Percentiles rank a stretch among this genome's conserved stretches.
phyloP scores from a whole-genome alignment of 2,797 vertebrate species.

The Lutjanus campechanus region DNA sequence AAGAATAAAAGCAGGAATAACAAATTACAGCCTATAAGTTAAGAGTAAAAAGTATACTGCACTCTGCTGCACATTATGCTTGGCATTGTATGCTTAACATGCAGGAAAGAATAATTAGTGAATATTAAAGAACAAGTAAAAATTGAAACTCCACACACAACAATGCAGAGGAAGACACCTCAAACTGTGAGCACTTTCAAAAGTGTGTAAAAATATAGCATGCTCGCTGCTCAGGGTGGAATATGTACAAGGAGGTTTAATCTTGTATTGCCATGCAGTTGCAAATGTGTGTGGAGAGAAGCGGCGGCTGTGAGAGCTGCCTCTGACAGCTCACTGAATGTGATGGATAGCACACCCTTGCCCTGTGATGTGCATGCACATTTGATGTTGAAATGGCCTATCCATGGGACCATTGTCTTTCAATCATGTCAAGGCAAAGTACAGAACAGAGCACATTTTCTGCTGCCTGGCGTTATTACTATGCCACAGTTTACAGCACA shows the following conservation, averaged over 20 bases:
- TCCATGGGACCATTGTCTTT: slow-evolving; percentile 86
- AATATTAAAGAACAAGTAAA: not conserved
- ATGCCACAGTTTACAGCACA: slow-evolving; percentile 78
- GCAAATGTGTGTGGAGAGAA: slow-evolving; percentile 68
- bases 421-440: slow-evolving; percentile 86
- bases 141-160: slow-evolving; percentile 3
- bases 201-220: slow-evolving; percentile 33
- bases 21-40: too few species aligned
- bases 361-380: slow-evolving; percentile 87
- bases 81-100: too few species aligned
- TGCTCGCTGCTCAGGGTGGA: slow-evolving; percentile 22
- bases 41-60: too few species aligned
- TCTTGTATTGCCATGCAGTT: slow-evolving; percentile 72
- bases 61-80: too few species aligned
- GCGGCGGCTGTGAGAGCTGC: slow-evolving; percentile 67
- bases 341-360: slow-evolving; percentile 85
- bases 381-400: slow-evolving; percentile 86
- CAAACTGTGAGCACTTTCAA: slow-evolving; percentile 16
- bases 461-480: slow-evolving; percentile 79
- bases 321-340: slow-evolving; percentile 84
- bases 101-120: too few species aligned
- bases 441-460: slow-evolving; percentile 82
- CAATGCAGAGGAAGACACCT: slow-evolving; percentile 5
- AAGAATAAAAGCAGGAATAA: too few species aligned
- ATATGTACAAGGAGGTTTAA: slow-evolving; percentile 70